These are phyloP conservation scores for Crotalus viridis DNA, from an alignment of 2,113 vertebrate species.

Conservation along the genomic window DNA sequence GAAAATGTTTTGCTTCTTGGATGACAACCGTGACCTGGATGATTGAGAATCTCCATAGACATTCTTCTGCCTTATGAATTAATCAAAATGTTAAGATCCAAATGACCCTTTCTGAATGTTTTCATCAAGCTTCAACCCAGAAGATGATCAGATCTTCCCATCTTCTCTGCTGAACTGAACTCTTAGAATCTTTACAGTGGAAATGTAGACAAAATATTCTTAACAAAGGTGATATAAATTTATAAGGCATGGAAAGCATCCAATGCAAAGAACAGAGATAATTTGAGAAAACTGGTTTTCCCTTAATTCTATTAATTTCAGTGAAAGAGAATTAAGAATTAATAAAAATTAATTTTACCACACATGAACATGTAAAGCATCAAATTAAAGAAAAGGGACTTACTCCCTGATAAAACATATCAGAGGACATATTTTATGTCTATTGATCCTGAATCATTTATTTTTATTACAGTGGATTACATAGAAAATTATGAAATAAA, in stretches of 20 bases:
- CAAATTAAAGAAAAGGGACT: background rate
- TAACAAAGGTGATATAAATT: background rate
- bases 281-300: background rate
- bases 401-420: background rate
- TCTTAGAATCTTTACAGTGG: background rate
- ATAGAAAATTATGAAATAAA: background rate
- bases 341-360: background rate
- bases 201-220: background rate
- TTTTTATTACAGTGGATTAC: background rate
- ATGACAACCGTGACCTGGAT: background rate
- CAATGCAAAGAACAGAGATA: background rate
- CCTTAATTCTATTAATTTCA: background rate
- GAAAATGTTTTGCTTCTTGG: background rate
- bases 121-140: background rate
- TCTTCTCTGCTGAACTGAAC: background rate
- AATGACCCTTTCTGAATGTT: background rate
- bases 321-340: background rate
- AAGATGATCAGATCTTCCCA: background rate
- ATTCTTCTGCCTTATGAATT: background rate
- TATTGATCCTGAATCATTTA: background rate
- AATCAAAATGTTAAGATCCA: background rate
- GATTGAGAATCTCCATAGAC: background rate
- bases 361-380: background rate
- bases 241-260: background rate
- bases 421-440: background rate